Percentiles rank a stretch among this genome's conserved stretches.
Evolutionary conservation across 1,140 invertebrate species (phyloP).

Genomic region (Uloborus diversus): DNA sequence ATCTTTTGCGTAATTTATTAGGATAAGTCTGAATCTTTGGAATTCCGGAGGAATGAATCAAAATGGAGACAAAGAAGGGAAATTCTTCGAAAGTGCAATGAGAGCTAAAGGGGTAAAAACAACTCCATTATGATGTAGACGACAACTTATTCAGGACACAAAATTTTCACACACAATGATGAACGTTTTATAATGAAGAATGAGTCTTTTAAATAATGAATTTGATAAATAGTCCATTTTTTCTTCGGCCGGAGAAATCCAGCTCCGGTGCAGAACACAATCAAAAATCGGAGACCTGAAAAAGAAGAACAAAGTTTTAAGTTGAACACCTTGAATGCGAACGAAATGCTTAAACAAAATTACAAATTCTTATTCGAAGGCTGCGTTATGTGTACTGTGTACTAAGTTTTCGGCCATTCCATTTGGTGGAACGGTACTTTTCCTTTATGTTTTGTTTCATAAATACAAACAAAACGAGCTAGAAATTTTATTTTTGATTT

Average conservation of each 20-base stretch:
- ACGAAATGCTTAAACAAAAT: neutral
- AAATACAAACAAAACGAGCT: neutral
- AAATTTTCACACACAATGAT: too few species aligned
- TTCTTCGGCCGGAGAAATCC: conserved; percentile 17
- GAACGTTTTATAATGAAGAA: conserved; percentile 29
- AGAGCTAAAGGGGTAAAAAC: too few species aligned
- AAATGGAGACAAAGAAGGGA: too few species aligned
- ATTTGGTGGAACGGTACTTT: neutral
- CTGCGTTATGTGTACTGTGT: neutral
- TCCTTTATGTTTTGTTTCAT: neutral
- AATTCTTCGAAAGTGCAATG: too few species aligned
- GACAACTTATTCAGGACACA: too few species aligned
- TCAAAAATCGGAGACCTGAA: neutral
- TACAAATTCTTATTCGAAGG: neutral
- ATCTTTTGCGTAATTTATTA: too few species aligned
- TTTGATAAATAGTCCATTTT: conserved; percentile 18
- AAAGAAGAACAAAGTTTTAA: neutral
- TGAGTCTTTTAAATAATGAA: conserved; percentile 38
- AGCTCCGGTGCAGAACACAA: conserved; percentile 10
- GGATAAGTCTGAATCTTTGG: too few species aligned
- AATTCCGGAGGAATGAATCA: too few species aligned
- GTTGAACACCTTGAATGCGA: neutral
- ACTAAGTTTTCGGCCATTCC: neutral
- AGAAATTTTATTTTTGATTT: neutral
- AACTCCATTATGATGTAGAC: too few species aligned